These are phyloP conservation scores for Poeciliopsis turneri DNA, from an alignment of 2,797 vertebrate species.

Conservation along the genomic window DNA sequence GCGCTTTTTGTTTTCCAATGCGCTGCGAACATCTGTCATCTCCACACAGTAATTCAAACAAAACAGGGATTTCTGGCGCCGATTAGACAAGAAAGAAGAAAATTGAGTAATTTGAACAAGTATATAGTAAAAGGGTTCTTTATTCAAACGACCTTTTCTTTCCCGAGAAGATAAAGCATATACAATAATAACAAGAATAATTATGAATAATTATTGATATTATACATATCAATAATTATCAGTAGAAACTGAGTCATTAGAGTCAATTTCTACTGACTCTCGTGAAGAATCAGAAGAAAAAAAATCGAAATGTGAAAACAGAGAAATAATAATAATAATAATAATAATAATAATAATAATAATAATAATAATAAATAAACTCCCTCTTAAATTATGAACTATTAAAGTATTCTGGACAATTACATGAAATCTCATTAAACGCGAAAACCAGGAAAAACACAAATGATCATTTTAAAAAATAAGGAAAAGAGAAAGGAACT, in stretches of 20 bases:
- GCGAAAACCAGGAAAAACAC: neutral
- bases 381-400: neutral
- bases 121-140: neutral
- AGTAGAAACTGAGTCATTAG: too few species aligned
- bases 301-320: neutral
- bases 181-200: neutral
- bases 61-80: constrained; percentile 18
- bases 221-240: neutral
- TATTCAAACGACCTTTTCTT: neutral
- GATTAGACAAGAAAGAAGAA: constrained; percentile 4
- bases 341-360: too few species aligned
- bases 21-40: constrained; percentile 49
- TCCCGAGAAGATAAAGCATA: neutral
- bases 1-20: constrained; percentile 11
- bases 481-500: neutral
- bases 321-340: neutral
- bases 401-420: neutral
- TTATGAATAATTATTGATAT: too few species aligned
- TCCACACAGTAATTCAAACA: constrained; percentile 8
- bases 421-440: neutral
- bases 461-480: neutral
- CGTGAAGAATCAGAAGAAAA: neutral
- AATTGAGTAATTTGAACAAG: neutral
- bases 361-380: neutral
- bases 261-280: too few species aligned